Percentiles rank a stretch among this genome's conserved stretches.
These are phyloP conservation scores for Spialia ferax DNA, from an alignment of 2,888 invertebrate genomes.

Conservation along the genomic window DNA sequence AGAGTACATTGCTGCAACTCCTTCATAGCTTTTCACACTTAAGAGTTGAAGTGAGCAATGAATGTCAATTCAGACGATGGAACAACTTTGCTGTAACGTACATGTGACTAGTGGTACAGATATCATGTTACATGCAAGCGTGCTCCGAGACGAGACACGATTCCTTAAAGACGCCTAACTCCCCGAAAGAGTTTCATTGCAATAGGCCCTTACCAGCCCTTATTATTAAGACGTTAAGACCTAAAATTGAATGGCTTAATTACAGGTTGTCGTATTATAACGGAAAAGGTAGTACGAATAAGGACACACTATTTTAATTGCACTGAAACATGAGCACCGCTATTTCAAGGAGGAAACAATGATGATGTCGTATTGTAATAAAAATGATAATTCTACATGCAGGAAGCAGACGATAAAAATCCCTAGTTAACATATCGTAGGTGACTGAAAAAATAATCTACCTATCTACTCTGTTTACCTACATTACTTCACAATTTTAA, in stretches of 20 bases:
- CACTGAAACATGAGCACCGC: conserved; percentile 36
- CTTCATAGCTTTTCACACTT: neutral
- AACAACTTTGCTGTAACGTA: conserved; percentile 4
- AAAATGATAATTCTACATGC: conserved; percentile 30
- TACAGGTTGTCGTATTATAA: conserved; percentile 24
- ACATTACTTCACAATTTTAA: too few species aligned
- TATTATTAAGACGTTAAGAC: neutral
- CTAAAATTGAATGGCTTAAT: neutral
- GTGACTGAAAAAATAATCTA: conserved; percentile 10
- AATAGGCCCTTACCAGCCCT: conserved; percentile 1
- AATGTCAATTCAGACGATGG: neutral
- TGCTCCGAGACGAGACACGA: conserved; percentile 33
- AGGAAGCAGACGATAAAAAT: conserved; percentile 29
- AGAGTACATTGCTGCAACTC: conserved; percentile 19
- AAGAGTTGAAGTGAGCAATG: conserved; percentile 17
- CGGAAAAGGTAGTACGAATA: conserved; percentile 31
- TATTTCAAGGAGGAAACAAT: conserved; percentile 38
- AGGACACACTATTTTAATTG: conserved; percentile 39
- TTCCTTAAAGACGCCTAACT: conserved; percentile 29
- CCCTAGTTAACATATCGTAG: conserved; percentile 18
- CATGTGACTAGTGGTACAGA: conserved; percentile 10
- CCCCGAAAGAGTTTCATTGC: conserved; percentile 6
- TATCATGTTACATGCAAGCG: conserved; percentile 36
- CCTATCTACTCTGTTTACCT: too few species aligned
- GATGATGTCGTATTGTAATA: conserved; percentile 32